Evolutionary conservation across 2,888 invertebrate genomes (phyloP).

Genomic region (Lasioglossum leucozonium): DNA sequence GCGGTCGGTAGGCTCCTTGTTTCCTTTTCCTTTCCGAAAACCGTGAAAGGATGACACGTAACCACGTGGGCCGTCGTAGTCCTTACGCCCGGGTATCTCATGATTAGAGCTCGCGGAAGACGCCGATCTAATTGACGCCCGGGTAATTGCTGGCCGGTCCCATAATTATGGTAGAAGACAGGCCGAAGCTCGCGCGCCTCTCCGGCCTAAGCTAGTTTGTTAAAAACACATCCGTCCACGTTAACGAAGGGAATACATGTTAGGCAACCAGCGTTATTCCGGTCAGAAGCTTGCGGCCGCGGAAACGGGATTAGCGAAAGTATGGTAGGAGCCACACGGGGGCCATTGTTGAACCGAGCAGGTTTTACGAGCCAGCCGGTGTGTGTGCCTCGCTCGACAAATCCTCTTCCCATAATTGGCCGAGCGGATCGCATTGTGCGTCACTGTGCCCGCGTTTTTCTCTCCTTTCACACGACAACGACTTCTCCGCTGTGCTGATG

Average conservation of each 20-base stretch:
- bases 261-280: slow-evolving; percentile 42
- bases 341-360: slow-evolving; percentile 54
- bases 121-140: slow-evolving; percentile 35
- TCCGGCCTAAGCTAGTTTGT: slow-evolving; percentile 22
- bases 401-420: slow-evolving; percentile 70
- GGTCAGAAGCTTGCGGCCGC: slow-evolving; percentile 52
- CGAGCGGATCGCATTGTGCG: slow-evolving; percentile 55
- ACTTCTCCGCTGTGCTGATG: slow-evolving; percentile 36
- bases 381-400: slow-evolving; percentile 54
- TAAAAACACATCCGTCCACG: slow-evolving; percentile 42
- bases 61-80: slow-evolving; percentile 18
- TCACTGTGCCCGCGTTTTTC: slow-evolving; percentile 49
- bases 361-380: slow-evolving; percentile 59
- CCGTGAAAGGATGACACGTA: slow-evolving; percentile 17
- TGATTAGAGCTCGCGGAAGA: slow-evolving; percentile 53
- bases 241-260: slow-evolving; percentile 45
- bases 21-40: slow-evolving; percentile 2
- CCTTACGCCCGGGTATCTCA: neutral
- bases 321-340: slow-evolving; percentile 36
- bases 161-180: slow-evolving; percentile 43
- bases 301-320: slow-evolving; percentile 68
- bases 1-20: neutral
- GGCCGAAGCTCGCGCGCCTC: neutral
- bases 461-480: slow-evolving; percentile 53
- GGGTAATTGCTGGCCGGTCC: slow-evolving; percentile 41